Base-by-base conservation (phyloP, 2,888 invertebrate species). In the Pseudanteris insignis region DNA sequence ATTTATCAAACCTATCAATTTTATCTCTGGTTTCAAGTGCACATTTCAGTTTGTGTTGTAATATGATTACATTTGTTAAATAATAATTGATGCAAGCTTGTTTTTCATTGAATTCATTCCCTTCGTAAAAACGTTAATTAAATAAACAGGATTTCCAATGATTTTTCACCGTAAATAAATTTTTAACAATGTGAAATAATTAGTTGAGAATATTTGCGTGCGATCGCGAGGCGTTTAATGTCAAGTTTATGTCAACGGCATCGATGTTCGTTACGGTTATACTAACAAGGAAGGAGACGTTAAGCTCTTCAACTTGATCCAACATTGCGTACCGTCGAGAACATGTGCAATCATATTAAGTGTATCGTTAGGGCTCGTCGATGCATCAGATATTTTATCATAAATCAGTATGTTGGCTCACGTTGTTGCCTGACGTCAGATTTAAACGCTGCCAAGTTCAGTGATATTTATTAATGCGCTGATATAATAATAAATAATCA, bases 261-360 rank as follows among this genome's bases (percentile, higher is more conserved):
- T 5, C 26, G 2, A 26, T 6, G 26, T n/a, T 26, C 8, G 6
- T 5, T 4, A 11, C 9, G 26, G 14, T 29, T 11, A 29, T 21
- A 21, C 6, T 34, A 51, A 34, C 29, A 9, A 25, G 24, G 11
- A 51, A 26, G 12, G 13, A 30, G 25, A 44, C 36, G 11, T 38
- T 26, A 18, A 44, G 11, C 44, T 43, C 11, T 37, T 6, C 4
- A 57, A 57, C 25, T 26, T 51, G 33, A 40, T 40, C 15, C 12
- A 50, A 51, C 12, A 21, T 40, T 29, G 37, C 38, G 7, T 32
- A 32, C 18, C 12, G 26, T 33, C n/a, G 24, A 24, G 28, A 44
- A 44, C 44, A 47, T 47, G 28, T 51, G 58, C 50, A 58, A 58
- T 58, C 58, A 50, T 50, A 58, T 58, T 58, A 58, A 58, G 58